Conservation (phyloP, 2,888 invertebrate species). For the Tinea pellionella region DNA sequence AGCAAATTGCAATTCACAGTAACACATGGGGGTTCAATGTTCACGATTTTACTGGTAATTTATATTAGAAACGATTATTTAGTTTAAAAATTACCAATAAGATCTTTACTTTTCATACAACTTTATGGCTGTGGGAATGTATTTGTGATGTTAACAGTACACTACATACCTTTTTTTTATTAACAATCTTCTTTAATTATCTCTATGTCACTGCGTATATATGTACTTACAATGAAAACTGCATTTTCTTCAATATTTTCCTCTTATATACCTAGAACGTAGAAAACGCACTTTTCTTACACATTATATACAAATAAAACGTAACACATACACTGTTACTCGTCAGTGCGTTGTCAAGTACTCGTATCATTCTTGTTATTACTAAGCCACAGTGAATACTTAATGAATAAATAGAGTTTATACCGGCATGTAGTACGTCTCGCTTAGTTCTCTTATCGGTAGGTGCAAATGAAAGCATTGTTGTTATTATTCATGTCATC, state of each 20-base stretch:
- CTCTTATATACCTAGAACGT: background rate
- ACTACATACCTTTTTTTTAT: background rate
- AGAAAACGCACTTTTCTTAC: background rate
- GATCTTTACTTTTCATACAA: constrained; percentile 5
- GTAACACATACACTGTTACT: background rate
- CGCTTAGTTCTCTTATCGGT: background rate
- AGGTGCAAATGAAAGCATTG: background rate
- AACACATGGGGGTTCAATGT: constrained; percentile 2
- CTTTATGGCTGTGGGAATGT: constrained; percentile 1
- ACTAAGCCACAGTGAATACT: too few relatives aligned
- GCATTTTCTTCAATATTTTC: background rate
- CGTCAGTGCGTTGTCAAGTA: too few relatives aligned
- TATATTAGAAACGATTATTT: background rate
- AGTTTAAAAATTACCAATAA: background rate
- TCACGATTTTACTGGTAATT: constrained; percentile 7
- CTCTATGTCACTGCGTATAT: background rate
- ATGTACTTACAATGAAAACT: background rate
- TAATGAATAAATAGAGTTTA: too few relatives aligned
- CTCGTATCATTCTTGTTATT: too few relatives aligned
- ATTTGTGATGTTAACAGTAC: constrained; percentile 1
- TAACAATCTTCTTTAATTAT: background rate
- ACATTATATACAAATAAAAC: background rate
- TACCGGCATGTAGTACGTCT: too few relatives aligned
- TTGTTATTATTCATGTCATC: constrained; percentile 11
- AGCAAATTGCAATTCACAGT: background rate